phyloP scores from a whole-genome alignment of 2,113 vertebrate genomes.

The Lophius piscatorius region DNA sequence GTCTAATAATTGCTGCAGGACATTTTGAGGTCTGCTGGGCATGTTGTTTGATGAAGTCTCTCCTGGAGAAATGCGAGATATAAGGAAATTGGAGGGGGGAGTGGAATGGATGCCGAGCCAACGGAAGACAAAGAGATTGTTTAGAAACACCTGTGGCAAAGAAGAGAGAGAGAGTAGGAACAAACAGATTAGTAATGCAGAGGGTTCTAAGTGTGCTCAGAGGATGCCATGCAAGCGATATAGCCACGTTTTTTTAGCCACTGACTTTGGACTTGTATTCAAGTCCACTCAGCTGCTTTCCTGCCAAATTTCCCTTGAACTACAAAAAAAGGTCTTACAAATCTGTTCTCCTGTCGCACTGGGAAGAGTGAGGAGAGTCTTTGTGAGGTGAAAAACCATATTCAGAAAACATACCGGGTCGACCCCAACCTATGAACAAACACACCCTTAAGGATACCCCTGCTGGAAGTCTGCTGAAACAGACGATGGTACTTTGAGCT shows the following conservation, averaged over 20 bases:
- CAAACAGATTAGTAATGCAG: conserved; percentile 43
- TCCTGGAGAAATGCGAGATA: conserved; percentile 30
- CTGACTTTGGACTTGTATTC: conserved; percentile 78
- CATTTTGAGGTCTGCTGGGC: conserved; percentile 27
- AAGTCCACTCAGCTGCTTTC: conserved; percentile 69
- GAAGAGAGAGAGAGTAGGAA: conserved; percentile 23
- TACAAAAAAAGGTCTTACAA: conserved; percentile 70
- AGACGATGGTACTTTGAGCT: conserved; percentile 59
- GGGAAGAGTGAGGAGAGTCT: conserved; percentile 37
- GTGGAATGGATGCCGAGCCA: conserved; percentile 34
- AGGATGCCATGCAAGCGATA: conserved; percentile 67
- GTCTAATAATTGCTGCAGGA: conserved; percentile 43
- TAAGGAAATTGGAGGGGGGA: conserved; percentile 26
- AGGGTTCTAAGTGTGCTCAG: conserved; percentile 46
- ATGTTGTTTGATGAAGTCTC: conserved; percentile 19
- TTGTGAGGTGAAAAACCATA: conserved; percentile 25
- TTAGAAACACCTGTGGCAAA: conserved; percentile 52
- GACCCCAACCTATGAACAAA: conserved; percentile 12
- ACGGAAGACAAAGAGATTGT: conserved; percentile 40
- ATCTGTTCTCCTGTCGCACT: conserved; percentile 59
- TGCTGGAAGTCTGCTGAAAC: conserved; percentile 44
- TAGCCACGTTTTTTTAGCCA: conserved; percentile 53
- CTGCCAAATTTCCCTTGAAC: conserved; percentile 72
- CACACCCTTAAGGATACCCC: conserved; percentile 41
- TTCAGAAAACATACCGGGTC: no score